These are phyloP conservation scores for Alosa alosa DNA, from an alignment of 2,113 vertebrate genomes.

Conservation along the genomic window DNA sequence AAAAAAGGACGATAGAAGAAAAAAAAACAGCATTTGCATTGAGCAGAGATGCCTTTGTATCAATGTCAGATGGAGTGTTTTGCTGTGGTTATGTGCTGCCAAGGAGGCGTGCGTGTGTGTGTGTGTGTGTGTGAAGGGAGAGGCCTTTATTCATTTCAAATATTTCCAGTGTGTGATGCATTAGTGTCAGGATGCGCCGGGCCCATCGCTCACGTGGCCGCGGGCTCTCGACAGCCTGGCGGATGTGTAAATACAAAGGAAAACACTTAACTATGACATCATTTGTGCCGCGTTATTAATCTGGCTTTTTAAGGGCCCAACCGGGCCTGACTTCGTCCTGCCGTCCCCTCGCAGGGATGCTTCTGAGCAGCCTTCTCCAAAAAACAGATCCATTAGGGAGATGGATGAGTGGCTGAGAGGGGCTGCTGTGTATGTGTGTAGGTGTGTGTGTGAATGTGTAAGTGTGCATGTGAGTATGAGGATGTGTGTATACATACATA, in stretches of 20 bases:
- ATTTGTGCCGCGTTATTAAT: slow-evolving; percentile 72
- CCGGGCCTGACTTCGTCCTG: slow-evolving; percentile 55
- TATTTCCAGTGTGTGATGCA: slow-evolving; percentile 64
- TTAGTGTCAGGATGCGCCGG: slow-evolving; percentile 65
- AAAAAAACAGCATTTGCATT: slow-evolving; percentile 66
- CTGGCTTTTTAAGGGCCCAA: slow-evolving; percentile 67
- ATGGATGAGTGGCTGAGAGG: slow-evolving; percentile 52
- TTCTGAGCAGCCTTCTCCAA: not conserved
- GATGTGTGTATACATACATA: not conserved
- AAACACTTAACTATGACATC: slow-evolving; percentile 81
- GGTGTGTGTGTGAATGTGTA: not conserved
- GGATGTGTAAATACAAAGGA: slow-evolving; percentile 75
- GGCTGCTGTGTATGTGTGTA: not conserved
- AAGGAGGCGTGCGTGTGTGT: not conserved
- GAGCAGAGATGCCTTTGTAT: slow-evolving; percentile 65
- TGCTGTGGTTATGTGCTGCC: slow-evolving; percentile 50
- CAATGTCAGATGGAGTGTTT: slow-evolving; percentile 67
- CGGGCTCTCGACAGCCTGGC: slow-evolving; percentile 52
- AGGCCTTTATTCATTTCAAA: slow-evolving; percentile 67
- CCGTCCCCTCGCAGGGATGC: slow-evolving; percentile 26
- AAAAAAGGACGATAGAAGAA: slow-evolving; percentile 46
- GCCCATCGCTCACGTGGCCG: slow-evolving; percentile 65
- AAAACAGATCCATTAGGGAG: slow-evolving; percentile 66
- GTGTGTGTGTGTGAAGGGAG: not conserved
- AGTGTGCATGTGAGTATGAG: slow-evolving; percentile 13